These are phyloP conservation scores for Escarpia spicata DNA, from an alignment of 2,888 invertebrate genomes.

Conservation along the genomic window DNA sequence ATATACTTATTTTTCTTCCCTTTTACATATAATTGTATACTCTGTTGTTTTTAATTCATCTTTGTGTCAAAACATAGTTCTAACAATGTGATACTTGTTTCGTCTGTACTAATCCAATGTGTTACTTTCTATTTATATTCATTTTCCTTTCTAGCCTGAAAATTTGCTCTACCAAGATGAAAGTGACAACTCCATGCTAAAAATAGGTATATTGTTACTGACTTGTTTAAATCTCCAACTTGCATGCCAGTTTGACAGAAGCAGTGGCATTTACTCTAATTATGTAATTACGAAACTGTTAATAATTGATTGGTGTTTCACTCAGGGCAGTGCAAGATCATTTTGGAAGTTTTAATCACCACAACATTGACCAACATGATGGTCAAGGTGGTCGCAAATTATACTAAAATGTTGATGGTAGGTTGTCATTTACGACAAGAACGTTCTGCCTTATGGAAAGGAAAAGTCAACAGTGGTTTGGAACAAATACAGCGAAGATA, in stretches of 20 bases:
- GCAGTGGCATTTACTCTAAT: background rate
- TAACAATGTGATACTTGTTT: background rate
- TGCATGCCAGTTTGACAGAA: background rate
- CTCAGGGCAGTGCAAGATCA: background rate
- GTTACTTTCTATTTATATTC: too few species aligned
- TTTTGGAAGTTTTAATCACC: too few species aligned
- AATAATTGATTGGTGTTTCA: background rate
- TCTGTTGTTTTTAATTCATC: too few species aligned
- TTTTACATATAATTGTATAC: too few species aligned
- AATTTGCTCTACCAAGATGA: constrained; percentile 22
- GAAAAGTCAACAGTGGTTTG: background rate
- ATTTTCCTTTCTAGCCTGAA: constrained; percentile 14
- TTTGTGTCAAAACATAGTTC: background rate
- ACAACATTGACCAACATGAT: background rate
- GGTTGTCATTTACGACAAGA: background rate
- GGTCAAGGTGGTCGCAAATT: background rate
- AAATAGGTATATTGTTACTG: constrained; percentile 21
- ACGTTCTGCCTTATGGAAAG: background rate
- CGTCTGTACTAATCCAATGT: background rate
- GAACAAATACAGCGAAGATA: background rate
- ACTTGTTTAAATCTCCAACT: background rate
- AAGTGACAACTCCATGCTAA: constrained; percentile 6
- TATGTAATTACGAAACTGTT: background rate
- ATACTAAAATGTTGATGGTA: background rate
- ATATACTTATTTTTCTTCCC: too few species aligned